A percentile compares a stretch with the other conserved stretches of the same genome.
Evolutionary conservation across 2,888 invertebrate genomes (phyloP).

Genomic region (Pseudanteris insignis): DNA sequence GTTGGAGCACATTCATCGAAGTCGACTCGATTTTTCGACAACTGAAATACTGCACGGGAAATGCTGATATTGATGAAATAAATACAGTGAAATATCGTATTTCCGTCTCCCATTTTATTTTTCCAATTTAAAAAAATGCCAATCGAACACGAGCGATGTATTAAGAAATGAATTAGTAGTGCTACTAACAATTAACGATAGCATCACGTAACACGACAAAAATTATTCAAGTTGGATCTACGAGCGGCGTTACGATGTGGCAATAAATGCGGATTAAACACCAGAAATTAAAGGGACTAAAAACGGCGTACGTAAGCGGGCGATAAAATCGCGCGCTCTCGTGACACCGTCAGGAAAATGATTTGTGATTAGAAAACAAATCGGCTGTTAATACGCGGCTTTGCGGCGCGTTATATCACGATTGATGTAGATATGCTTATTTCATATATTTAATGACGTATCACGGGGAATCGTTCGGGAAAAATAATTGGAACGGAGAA

Average conservation of each 20-base stretch:
- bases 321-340: conserved; percentile 10
- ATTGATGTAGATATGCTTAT: conserved; percentile 32
- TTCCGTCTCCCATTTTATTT: too few species aligned
- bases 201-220: conserved; percentile 1
- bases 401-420: conserved; percentile 14
- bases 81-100: too few species aligned
- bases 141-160: too few species aligned
- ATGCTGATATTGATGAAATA: too few species aligned
- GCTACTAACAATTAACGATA: too few species aligned
- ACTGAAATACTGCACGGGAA: too few species aligned
- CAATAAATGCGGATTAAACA: conserved; percentile 18
- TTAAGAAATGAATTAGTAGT: too few species aligned
- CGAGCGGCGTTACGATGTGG: conserved; percentile 3
- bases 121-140: too few species aligned
- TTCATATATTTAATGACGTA: conserved; percentile 28
- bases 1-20: too few species aligned
- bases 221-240: background rate
- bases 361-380: conserved; percentile 26
- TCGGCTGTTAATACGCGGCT: conserved; percentile 29
- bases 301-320: conserved; percentile 16
- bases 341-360: conserved; percentile 7
- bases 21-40: too few species aligned
- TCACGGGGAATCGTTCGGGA: conserved; percentile 12
- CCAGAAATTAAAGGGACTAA: conserved; percentile 22
- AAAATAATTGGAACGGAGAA: conserved; percentile 33